Conservation (phyloP, 2,113 vertebrate genomes). For the Atrichornis clamosus region DNA sequence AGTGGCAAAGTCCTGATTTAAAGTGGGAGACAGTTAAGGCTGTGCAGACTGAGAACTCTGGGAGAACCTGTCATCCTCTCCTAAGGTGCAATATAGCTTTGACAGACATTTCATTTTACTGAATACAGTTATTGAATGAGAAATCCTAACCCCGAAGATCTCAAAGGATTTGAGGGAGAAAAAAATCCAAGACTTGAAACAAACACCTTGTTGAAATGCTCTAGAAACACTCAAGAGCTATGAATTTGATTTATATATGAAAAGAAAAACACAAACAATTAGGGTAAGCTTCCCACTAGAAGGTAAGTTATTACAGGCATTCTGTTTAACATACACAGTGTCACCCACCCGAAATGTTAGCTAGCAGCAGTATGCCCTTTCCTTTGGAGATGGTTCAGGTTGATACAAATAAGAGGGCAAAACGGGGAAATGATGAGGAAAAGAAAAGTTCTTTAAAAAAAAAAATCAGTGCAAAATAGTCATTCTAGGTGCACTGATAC, state of each 20-base stretch:
- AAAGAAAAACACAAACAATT: slow-evolving; percentile 19
- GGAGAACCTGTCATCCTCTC: background rate
- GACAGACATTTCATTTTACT: background rate
- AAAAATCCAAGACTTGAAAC: background rate
- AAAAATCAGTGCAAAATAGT: background rate
- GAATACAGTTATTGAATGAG: background rate
- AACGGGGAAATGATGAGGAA: background rate
- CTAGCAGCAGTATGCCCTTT: background rate
- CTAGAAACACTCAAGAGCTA: background rate
- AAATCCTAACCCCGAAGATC: background rate
- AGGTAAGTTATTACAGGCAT: background rate
- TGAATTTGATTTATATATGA: slow-evolving; percentile 1
- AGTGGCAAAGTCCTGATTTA: background rate
- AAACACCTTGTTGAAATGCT: background rate
- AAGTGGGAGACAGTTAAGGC: background rate
- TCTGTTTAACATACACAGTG: background rate
- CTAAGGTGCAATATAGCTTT: background rate
- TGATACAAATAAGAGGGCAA: background rate
- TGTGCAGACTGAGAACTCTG: background rate
- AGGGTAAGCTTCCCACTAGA: background rate
- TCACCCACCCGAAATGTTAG: background rate
- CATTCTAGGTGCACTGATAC: background rate
- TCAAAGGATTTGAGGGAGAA: background rate
- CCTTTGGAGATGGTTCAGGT: background rate
- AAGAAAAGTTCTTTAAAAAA: background rate